Base-by-base conservation (phyloP, 2,888 invertebrate genomes). In the Rhagium mordax region DNA sequence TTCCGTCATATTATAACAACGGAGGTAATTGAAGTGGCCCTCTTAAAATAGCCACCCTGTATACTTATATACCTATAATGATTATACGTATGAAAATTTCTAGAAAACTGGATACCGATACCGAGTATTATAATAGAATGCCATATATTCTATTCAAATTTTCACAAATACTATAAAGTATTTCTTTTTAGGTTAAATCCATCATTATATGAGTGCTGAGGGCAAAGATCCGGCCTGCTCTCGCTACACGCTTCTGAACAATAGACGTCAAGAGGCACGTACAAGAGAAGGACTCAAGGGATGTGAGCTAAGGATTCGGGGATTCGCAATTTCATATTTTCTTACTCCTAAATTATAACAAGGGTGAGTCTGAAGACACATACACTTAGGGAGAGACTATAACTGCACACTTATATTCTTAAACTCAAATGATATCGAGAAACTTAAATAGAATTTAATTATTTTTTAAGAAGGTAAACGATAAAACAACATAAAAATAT, bases 261-360 rank as follows among this genome's bases (percentile, higher is more conserved):
- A 87, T 87, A 85, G 87, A 87, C 86, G 85, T 87, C 86, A 87
- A 87, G 87, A 87, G 86, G 86, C 86, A 86, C 85, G 86, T 86
- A 87, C 84, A 84, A 83, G 81, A 81, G 78, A 72, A 80, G 83
- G 81, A 79, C 80, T 81, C 79, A 78, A 81, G 81, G 81, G 83
- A 82, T 80, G 79, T 74, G 72, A 70, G 70, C 29, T 55, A 66
- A 71, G 77, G 75, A 75, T 67, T 66, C 55, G 64, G 55, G 64
- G 59, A 64, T 74, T 77, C 74, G 74, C 78, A 77, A 75, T 77
- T 78, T 78, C 78, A 78, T 78, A 77, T 78, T 77, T 77, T 72
- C 74, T 75, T 70, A 48, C 75, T 74, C 67, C 65, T 68, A 75
- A 78, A 73, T 72, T 78, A 72, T 77, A 78, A 75, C 77, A 78